These are phyloP conservation scores for Antedon mediterranea DNA, from an alignment of 53 echinoderm and acorn worm genomes.

Conservation along the genomic window DNA sequence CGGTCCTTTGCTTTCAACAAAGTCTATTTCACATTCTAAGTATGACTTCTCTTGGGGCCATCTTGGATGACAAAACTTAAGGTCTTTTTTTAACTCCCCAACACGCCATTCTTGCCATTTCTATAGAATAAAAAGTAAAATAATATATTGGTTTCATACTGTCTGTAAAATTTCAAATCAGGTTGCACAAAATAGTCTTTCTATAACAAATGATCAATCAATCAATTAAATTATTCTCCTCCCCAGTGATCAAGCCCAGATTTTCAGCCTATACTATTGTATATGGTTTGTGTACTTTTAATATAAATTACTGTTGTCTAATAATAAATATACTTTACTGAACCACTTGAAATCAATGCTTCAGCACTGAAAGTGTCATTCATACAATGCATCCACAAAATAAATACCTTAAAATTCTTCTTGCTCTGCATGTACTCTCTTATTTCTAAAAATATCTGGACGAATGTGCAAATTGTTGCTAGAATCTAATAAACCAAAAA, in stretches of 20 bases:
- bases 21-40: constrained; percentile 40
- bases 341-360: too few relatives aligned
- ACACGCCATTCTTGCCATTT: constrained; percentile 68
- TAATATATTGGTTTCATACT: too few relatives aligned
- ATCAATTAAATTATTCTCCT: too few relatives aligned
- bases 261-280: too few relatives aligned
- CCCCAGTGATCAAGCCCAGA: too few relatives aligned
- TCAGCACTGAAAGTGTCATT: too few relatives aligned
- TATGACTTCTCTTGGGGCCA: constrained; percentile 84
- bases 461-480: constrained; percentile 29
- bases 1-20: constrained; percentile 33
- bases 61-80: constrained; percentile 70
- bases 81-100: constrained; percentile 51
- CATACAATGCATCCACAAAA: too few relatives aligned
- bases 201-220: too few relatives aligned
- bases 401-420: constrained; percentile 48
- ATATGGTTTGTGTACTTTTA: too few relatives aligned
- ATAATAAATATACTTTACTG: too few relatives aligned
- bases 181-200: too few relatives aligned
- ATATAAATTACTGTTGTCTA: too few relatives aligned
- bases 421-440: constrained; percentile 53
- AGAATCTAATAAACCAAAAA: constrained; percentile 23
- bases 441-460: constrained; percentile 47
- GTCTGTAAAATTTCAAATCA: background rate
- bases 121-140: constrained; percentile 17